Base-by-base conservation (phyloP, 2,888 invertebrate genomes). In the Napeogenes inachia region DNA sequence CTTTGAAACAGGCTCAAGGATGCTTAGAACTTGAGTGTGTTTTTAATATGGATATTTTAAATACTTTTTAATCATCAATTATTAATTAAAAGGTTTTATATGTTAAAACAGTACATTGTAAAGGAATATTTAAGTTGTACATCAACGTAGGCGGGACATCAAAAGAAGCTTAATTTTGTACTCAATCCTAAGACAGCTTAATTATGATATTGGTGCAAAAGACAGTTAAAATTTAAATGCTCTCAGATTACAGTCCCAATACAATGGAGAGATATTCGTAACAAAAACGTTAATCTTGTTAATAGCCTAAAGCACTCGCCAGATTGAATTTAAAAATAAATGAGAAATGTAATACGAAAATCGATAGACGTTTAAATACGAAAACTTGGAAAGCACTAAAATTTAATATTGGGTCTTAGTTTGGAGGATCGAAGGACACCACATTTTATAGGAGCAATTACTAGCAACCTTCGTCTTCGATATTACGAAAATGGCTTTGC, bases 401-500 rank as follows among this genome's bases (percentile, higher is more conserved):
- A 85, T 87, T 84, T 89, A 83, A 89, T 84, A 86, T 78, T 79
- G 77, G 67, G 70, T 75, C 69, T 77, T 76, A 65, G 64, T 65
- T 66, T 75, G 74, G 78, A 78, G 62, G 78, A 82, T 84, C 76
- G 74, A 78, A 79, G 79, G 84, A 84, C 84, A 87, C 82, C 85
- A 79, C 84, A 82, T 71, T 89, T 89, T 87, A 89, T 84, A 74
- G 80, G 72, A 65, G 80, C 88, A 85, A 89, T 89, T 87, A 85
- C 87, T 81, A 70, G 66, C 68, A 85, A 80, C 85, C 84, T 83
- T 87, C 86, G 84, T 85, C 81, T 81, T 75, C 74, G 79, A 82
- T 85, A 85, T 81, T 77, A 76, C 79, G 78, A 81, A 82, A 88
- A 87, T 85, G 86, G 81, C 81, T 82, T 80, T 75, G 77, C 76